Percentiles rank a stretch among this genome's conserved stretches.
phyloP scores from a whole-genome alignment of 1,140 invertebrate genomes.

The Mylabris phalerata region DNA sequence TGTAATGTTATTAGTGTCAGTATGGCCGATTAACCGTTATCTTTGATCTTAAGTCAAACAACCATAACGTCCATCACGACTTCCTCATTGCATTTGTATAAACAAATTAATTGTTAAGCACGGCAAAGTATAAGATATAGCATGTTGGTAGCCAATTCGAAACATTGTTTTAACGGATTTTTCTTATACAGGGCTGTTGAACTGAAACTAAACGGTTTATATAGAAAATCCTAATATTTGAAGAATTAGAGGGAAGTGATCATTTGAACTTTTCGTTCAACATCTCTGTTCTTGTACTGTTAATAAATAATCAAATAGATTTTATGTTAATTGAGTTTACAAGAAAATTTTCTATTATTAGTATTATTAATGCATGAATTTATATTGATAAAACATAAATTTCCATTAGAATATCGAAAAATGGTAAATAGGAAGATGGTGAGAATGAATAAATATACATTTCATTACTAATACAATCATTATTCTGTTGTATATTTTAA shows the following conservation, averaged over 20 bases:
- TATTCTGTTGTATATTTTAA: neutral
- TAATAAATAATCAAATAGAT: constrained; percentile 3
- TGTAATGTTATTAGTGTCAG: too few relatives aligned
- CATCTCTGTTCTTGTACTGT: neutral
- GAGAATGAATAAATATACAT: too few relatives aligned
- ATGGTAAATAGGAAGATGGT: too few relatives aligned
- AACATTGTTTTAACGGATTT: too few relatives aligned
- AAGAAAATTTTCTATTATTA: neutral
- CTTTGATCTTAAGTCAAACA: constrained; percentile 1
- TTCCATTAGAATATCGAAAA: too few relatives aligned
- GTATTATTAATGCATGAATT: too few relatives aligned
- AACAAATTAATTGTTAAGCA: constrained; percentile 15
- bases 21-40: constrained; percentile 8
- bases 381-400: too few relatives aligned
- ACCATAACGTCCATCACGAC: constrained; percentile 11
- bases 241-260: too few relatives aligned
- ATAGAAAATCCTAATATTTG: neutral
- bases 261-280: too few relatives aligned
- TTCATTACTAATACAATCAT: too few relatives aligned
- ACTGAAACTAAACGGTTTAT: neutral
- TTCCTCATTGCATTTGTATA: constrained; percentile 11
- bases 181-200: neutral
- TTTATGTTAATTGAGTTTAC: constrained; percentile 10
- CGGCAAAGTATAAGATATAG: neutral
- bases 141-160: neutral